Percentiles rank a stretch among this genome's conserved stretches.
These are phyloP conservation scores for Cephus nigrinus DNA, from an alignment of 2,888 invertebrate genomes.

Conservation along the genomic window DNA sequence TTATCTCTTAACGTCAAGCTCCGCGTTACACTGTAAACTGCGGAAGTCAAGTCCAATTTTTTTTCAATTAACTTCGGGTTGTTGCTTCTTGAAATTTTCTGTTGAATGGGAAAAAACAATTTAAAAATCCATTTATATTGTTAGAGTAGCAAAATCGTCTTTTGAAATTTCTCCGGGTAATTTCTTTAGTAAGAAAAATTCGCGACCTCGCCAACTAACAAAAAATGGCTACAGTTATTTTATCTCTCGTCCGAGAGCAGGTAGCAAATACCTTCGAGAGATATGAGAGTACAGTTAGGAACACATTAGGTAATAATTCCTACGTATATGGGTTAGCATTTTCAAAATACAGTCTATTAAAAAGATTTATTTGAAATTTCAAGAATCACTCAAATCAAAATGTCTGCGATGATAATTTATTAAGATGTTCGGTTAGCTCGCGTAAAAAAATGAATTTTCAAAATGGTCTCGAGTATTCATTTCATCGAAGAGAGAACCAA, in stretches of 20 bases:
- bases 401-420: background rate
- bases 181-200: background rate
- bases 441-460: background rate
- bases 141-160: background rate
- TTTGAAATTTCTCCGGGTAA: background rate
- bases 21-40: background rate
- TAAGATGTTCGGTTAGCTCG: background rate
- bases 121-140: background rate
- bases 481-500: background rate
- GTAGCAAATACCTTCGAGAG: constrained; percentile 35
- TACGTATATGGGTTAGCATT: constrained; percentile 43
- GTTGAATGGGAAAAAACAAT: background rate
- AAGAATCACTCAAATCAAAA: background rate
- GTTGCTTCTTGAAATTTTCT: background rate
- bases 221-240: background rate
- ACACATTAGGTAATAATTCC: constrained; percentile 39
- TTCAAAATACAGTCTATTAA: constrained; percentile 17
- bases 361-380: background rate
- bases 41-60: background rate
- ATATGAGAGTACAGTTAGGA: constrained; percentile 48
- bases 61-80: background rate
- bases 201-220: background rate
- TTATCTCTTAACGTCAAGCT: background rate
- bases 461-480: background rate
- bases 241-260: constrained; percentile 18